Base-by-base conservation (phyloP, 1,140 invertebrate genomes). In the Palaemon carinicauda region DNA sequence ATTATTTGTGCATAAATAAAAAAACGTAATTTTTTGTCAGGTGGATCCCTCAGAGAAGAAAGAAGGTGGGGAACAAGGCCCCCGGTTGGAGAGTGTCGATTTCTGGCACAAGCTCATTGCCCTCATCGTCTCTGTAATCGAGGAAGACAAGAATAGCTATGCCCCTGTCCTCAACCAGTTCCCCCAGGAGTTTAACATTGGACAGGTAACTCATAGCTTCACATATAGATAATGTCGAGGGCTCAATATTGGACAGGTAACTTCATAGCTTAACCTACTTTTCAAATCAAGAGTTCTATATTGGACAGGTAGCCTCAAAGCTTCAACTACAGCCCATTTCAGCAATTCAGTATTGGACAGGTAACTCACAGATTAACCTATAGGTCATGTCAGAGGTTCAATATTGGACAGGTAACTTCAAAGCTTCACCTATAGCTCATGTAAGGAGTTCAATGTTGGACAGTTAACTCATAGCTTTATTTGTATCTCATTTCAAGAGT, bases 91-190 rank as follows among this genome's bases (percentile, higher is more conserved):
- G 89, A 98, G 96, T 83, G 94, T 99, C 17, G 97, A 99, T 91
- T 99, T 99, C 92, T 99, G 98, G 98, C 97, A 99, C 92, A 99
- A 99, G 90, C 93, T 99, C 50, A 98, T 99, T 89, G 97, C 98
- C 17, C 94, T 99, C 56, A 98, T 99, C 88, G 98, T 99, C 19
- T 98, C 98, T 83, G 98, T 99, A 53, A 99, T 99, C 91, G 98
- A 99, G 92, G 98, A 99, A 91, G 98, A 99, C 92, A 96, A 96
- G 90, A 99, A 98, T 91, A 98, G 97, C 91, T 99, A 99, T 91
- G 97, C 97, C 10, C 96, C 98, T n/a, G 98, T 99, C 51, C 93
- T 99, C 52, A 99, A 99, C 92, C 98, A 99, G 93, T 99, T 97
- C 90, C 96, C 96, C 0, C 96, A 97, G 91, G 96, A 97, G 91